Base-by-base conservation (phyloP, 2,797 vertebrate species). In the Acrossocheilus fasciatus region DNA sequence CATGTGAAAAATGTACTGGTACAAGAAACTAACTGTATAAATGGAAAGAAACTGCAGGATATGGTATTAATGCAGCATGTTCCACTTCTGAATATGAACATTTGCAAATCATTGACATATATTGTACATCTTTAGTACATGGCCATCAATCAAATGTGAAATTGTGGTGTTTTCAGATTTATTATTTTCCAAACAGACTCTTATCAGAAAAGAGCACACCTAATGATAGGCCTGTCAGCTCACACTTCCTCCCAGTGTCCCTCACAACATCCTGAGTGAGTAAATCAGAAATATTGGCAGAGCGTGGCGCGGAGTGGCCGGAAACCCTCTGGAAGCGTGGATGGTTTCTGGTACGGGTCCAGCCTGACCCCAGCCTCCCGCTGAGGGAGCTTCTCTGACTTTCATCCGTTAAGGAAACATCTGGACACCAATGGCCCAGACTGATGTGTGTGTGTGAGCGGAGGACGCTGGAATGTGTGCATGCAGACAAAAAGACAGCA, bases 351-450 rank as follows among this genome's bases (percentile, higher is more conserved):
- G 93, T 90, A 52, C 0, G 66, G 74, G 88, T 94, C 93, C 94
- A 93, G 87, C 81, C 76, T 69, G 86, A 87, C 74, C 82, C 39
- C 59, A 81, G 73, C 75, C 80, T 74, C 74, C 74, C 43, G 62
- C 59, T 59, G 84, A 88, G 81, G 82, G 83, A 88, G 87, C 59
- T 87, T 84, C 89, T 89, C 93, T 92, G 92, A 87, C 92, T 93
- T 94, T 94, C 91, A 95, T 95, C 94, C 92, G 85, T 89, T 94
- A 89, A 94, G 95, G 95, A 96, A 96, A 94, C 95, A 96, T 95
- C 95, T 96, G 95, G 94, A 94, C 92, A 92, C 89, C 62, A 81
- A 74, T 87, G 85, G 45, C 72, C 59, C 91, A 45, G 90, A 91
- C 85, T 89, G 91, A 91, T 90, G 88, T 93, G 57, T 59, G 79